A percentile compares a stretch with the other conserved stretches of the same genome.
Conservation (phyloP, 2,797 vertebrate species). For the Characodon lateralis region DNA sequence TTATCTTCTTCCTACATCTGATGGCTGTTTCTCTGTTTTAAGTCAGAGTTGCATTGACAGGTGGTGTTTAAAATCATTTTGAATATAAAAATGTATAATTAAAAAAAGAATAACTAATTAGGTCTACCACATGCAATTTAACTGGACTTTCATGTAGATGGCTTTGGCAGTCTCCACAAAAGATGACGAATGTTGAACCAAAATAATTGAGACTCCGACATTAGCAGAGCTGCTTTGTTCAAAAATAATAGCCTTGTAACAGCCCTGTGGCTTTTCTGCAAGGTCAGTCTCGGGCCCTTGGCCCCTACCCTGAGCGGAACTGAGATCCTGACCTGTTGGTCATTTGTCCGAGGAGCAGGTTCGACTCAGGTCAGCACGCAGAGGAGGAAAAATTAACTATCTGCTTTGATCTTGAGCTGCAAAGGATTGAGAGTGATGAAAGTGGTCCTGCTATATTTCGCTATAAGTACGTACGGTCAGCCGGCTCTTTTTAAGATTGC, state of each 20-base stretch:
- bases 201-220: neutral
- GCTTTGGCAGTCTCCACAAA: slow-evolving; percentile 23
- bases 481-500: slow-evolving; percentile 36
- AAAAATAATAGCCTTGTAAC: slow-evolving; percentile 21
- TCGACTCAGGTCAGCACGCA: slow-evolving; percentile 62
- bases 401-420: slow-evolving; percentile 76
- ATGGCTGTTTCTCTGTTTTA: slow-evolving; percentile 17
- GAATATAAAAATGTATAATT: neutral
- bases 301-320: slow-evolving; percentile 73
- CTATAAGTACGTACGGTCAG: slow-evolving; percentile 57
- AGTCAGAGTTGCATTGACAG: neutral
- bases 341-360: slow-evolving; percentile 75
- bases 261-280: slow-evolving; percentile 44
- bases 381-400: slow-evolving; percentile 58
- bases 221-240: slow-evolving; percentile 14
- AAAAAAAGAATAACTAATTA: neutral
- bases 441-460: slow-evolving; percentile 70
- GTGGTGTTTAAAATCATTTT: slow-evolving; percentile 5
- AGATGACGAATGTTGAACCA: neutral
- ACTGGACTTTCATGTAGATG: slow-evolving; percentile 31
- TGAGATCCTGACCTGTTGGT: slow-evolving; percentile 75
- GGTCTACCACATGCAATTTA: slow-evolving; percentile 1
- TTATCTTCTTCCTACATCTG: slow-evolving; percentile 20
- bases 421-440: slow-evolving; percentile 71
- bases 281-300: slow-evolving; percentile 59